Evolutionary conservation across 2,797 vertebrate genomes (phyloP).

Genomic region (Siniperca scherzeri): DNA sequence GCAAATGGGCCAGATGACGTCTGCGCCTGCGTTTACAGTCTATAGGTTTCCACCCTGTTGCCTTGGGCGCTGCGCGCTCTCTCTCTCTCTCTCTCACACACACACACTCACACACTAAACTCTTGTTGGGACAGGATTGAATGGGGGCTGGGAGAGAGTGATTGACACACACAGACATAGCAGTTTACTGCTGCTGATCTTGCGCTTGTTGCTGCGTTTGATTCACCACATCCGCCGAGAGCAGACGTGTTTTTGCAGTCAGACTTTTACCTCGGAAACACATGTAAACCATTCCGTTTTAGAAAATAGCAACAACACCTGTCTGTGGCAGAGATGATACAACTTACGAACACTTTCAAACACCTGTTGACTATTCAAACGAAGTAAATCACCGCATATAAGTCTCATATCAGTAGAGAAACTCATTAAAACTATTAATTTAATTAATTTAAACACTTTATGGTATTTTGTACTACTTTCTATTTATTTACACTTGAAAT

Average conservation of each 20-base stretch:
- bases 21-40: background rate
- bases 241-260: slow-evolving; percentile 12
- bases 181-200: slow-evolving; percentile 43
- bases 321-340: background rate
- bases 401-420: background rate
- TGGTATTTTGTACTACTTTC: background rate
- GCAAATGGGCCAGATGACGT: slow-evolving; percentile 65
- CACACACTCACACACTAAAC: slow-evolving; percentile 7
- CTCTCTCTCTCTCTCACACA: background rate
- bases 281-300: slow-evolving; percentile 6
- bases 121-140: slow-evolving; percentile 29
- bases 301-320: slow-evolving; percentile 46
- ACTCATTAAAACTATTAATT: background rate
- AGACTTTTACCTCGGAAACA: slow-evolving; percentile 21
- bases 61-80: background rate
- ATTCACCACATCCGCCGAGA: slow-evolving; percentile 68
- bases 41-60: slow-evolving; percentile 28
- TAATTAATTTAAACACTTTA: background rate
- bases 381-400: background rate
- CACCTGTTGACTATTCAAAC: slow-evolving; percentile 30
- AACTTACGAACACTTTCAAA: slow-evolving; percentile 3
- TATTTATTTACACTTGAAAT: background rate
- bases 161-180: slow-evolving; percentile 62
- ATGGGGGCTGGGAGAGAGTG: slow-evolving; percentile 73
- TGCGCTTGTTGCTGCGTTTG: slow-evolving; percentile 22